Conservation (phyloP, 2,113 vertebrate species). For the Suricata suricatta region DNA sequence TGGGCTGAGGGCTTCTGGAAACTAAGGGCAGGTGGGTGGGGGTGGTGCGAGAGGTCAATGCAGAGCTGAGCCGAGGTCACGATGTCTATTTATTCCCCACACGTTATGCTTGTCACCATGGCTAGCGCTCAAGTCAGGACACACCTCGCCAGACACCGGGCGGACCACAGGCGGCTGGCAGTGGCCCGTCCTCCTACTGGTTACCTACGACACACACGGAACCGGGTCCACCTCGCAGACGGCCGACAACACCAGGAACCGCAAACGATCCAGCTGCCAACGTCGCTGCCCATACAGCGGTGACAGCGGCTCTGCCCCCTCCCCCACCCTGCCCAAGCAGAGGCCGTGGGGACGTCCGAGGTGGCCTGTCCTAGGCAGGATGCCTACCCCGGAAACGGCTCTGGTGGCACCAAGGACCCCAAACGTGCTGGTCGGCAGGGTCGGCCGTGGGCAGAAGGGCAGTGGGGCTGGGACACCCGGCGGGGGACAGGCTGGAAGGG, state of each 20-base stretch:
- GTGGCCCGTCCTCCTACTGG: not conserved
- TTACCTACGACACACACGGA: not conserved
- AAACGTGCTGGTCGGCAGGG: not conserved
- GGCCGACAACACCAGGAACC: not conserved
- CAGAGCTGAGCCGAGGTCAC: conserved; percentile 36
- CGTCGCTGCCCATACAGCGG: fast-evolving
- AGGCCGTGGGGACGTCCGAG: not conserved
- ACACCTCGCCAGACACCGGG: not conserved
- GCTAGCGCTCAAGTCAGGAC: not conserved
- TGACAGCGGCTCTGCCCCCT: not conserved
- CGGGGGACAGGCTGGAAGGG: not conserved
- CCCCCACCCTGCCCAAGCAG: fast-evolving
- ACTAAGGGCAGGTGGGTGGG: too few relatives aligned
- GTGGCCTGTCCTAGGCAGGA: not conserved
- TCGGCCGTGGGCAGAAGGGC: not conserved
- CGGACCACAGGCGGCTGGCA: not conserved
- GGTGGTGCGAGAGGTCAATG: not conserved
- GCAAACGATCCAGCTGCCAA: fast-evolving
- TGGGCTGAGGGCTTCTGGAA: too few relatives aligned
- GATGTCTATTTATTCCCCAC: conserved; percentile 82
- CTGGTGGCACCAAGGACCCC: not conserved
- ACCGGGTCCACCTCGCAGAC: not conserved
- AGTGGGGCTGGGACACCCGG: not conserved
- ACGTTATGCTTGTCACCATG: conserved; percentile 64
- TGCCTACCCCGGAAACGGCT: not conserved